Evolutionary conservation across 2,113 vertebrate genomes (phyloP).

Genomic region (Boleophthalmus pectinirostris): DNA sequence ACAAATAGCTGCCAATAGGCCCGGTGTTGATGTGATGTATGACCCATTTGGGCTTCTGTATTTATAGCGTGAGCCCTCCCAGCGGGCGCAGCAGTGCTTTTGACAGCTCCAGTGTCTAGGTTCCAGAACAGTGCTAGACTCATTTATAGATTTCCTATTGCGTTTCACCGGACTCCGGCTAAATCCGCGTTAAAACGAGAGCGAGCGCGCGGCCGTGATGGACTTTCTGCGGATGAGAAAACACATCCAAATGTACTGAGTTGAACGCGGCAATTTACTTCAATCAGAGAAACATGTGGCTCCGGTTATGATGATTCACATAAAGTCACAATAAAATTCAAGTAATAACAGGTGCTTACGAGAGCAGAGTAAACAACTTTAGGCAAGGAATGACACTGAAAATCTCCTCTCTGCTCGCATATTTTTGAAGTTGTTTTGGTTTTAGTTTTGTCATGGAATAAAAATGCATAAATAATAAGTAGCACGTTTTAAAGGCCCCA

Average conservation of each 20-base stretch:
- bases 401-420: too few species aligned
- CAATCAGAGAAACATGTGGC: background rate
- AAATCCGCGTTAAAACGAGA: background rate
- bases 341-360: background rate
- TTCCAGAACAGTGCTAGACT: constrained; percentile 27
- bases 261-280: background rate
- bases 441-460: too few species aligned
- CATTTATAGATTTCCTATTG: constrained; percentile 47
- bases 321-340: background rate
- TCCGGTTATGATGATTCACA: background rate
- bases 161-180: constrained; percentile 23
- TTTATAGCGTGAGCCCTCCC: constrained; percentile 54
- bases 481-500: too few species aligned
- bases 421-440: too few species aligned
- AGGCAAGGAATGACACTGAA: too few species aligned
- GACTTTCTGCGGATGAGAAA: background rate
- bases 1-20: constrained; percentile 49
- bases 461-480: too few species aligned
- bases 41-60: constrained; percentile 57
- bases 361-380: background rate
- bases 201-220: background rate
- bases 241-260: background rate
- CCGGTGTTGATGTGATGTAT: constrained; percentile 39
- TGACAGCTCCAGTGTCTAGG: constrained; percentile 45
- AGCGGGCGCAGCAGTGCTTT: constrained; percentile 43